Evolutionary conservation across 2,888 invertebrate species (phyloP).

Genomic region (Drosophila anomelani): DNA sequence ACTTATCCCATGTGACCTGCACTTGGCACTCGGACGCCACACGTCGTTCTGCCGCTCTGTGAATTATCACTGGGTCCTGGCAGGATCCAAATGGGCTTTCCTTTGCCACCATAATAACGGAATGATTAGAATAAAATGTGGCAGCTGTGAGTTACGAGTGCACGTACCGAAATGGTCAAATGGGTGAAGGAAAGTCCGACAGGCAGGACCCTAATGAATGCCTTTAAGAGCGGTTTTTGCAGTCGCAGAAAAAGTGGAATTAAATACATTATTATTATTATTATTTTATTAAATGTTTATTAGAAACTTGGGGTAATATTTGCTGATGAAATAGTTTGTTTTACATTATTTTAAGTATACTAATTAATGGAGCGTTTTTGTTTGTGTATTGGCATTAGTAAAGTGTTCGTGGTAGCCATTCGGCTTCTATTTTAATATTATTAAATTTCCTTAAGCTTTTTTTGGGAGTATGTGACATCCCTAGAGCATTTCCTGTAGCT

Average conservation of each 20-base stretch:
- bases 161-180: slow-evolving; percentile 54
- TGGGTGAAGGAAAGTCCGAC: slow-evolving; percentile 27
- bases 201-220: slow-evolving; percentile 36
- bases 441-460: too few relatives aligned
- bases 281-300: background rate
- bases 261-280: background rate
- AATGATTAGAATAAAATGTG: slow-evolving; percentile 55
- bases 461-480: background rate
- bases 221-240: background rate
- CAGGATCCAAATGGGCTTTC: background rate
- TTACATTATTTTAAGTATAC: too few relatives aligned
- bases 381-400: too few relatives aligned
- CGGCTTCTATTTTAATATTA: background rate
- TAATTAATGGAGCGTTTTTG: too few relatives aligned
- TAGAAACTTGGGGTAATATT: too few relatives aligned
- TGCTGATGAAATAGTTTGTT: too few relatives aligned
- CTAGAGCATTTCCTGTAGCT: background rate
- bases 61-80: slow-evolving; percentile 12
- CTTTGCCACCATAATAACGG: background rate
- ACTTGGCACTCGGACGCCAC: slow-evolving; percentile 1
- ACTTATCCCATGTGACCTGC: slow-evolving; percentile 10
- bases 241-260: background rate
- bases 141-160: slow-evolving; percentile 71
- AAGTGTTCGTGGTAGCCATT: background rate
- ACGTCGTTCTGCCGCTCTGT: slow-evolving; percentile 16